Evolutionary conservation across 2,113 vertebrate species (phyloP).

Genomic region (Thymallus thymallus): DNA sequence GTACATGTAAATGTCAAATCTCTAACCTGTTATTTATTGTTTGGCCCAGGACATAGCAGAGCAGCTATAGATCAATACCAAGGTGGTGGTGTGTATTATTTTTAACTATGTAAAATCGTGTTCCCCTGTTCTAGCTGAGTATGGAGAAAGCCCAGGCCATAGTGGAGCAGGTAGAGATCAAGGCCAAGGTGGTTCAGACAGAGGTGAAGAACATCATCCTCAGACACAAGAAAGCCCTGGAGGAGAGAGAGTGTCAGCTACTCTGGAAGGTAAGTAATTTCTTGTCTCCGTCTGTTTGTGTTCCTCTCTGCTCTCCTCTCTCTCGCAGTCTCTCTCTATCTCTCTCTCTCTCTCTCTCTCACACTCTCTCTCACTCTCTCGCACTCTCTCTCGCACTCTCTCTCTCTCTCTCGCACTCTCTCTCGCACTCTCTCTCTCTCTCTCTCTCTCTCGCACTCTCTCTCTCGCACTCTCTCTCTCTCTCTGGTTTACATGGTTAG

Average conservation of each 20-base stretch:
- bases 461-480: not conserved
- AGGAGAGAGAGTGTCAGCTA: conserved; percentile 95
- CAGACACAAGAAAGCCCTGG: conserved; percentile 91
- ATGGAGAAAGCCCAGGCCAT: conserved; percentile 97
- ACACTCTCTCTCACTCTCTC: not conserved
- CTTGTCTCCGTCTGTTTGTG: not conserved
- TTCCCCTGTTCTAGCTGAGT: conserved; percentile 78
- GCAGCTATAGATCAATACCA: conserved; percentile 95
- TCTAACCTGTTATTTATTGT: not conserved
- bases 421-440: not conserved
- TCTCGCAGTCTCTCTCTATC: not conserved
- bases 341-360: not conserved
- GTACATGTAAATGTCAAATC: too few species aligned
- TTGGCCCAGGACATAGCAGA: conserved; percentile 90
- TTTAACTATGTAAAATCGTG: too few species aligned
- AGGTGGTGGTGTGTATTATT: conserved; percentile 74
- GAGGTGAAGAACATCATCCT: conserved; percentile 95
- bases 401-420: not conserved
- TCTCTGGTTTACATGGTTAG: not conserved
- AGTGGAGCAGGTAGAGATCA: conserved; percentile 97
- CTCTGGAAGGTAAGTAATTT: conserved; percentile 90
- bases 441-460: not conserved
- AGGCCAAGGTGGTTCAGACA: conserved; percentile 93
- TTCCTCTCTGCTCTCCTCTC: not conserved
- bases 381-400: not conserved